A percentile compares a stretch with the other conserved stretches of the same genome.
phyloP scores from a whole-genome alignment of 2,888 invertebrate genomes.

The Anthophora plumipes region DNA sequence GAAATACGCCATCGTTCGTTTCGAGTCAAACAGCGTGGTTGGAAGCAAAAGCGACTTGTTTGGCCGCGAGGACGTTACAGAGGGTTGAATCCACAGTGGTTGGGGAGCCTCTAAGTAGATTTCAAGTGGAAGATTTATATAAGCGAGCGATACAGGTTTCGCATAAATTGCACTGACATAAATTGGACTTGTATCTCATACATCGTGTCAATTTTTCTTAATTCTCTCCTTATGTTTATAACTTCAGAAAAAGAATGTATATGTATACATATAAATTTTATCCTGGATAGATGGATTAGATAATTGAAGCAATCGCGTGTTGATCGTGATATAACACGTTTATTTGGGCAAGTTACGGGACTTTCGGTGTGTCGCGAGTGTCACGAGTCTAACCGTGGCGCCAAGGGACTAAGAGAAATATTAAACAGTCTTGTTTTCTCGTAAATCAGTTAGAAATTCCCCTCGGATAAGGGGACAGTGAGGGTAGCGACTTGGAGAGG shows the following conservation, averaged over 20 bases:
- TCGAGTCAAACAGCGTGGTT: constrained; percentile 53
- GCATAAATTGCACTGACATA: constrained; percentile 26
- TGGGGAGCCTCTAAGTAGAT: constrained; percentile 75
- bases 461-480: constrained; percentile 74
- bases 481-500: constrained; percentile 78
- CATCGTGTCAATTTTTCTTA: neutral
- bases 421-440: constrained; percentile 84
- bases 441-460: constrained; percentile 84
- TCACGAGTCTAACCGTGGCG: constrained; percentile 77
- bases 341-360: constrained; percentile 56
- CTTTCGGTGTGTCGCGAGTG: constrained; percentile 52
- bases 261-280: too few relatives aligned
- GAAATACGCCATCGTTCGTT: constrained; percentile 54
- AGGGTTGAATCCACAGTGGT: constrained; percentile 69
- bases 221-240: neutral
- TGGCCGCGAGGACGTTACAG: constrained; percentile 64
- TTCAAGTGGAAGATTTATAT: constrained; percentile 79
- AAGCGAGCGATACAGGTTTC: constrained; percentile 71
- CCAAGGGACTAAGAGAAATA: constrained; percentile 81
- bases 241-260: neutral
- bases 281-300: neutral
- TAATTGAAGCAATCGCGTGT: neutral
- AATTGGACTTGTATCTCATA: constrained; percentile 53
- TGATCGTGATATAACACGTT: constrained; percentile 20
- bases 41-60: constrained; percentile 72